Base-by-base conservation (phyloP, 1,140 invertebrate species). In the Pseudomyrmex cubaensis region DNA sequence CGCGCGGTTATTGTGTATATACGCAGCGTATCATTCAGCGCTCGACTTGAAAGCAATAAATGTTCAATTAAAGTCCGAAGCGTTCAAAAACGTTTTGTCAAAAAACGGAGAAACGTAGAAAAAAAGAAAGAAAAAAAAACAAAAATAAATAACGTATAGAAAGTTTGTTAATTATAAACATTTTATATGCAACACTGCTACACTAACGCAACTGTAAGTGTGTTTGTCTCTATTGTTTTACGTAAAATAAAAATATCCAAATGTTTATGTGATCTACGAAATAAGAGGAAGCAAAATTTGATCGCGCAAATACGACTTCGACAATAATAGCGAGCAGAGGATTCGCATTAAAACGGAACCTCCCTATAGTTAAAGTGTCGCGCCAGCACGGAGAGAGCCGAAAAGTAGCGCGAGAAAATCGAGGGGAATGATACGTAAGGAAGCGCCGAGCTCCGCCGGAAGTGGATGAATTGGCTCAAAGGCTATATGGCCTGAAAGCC, bases 381-480 rank as follows among this genome's bases (percentile, higher is more conserved):
- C 44, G 44, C 22, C 54, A 35, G 35, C 76, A 82, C 73, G 54
- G 56, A 57, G 35, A 64, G 52, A 66, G 44, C 50, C 82, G 72
- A 83, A 82, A 82, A 82, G 78, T 75, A 82, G 50, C 70, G 70
- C 57, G 52, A 67, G 82, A 83, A 83, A 82, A 64, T 66, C 73
- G 82, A 76, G 77, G 75, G 76, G 62, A 67, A 84, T 67, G 74
- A 75, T 57, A 83, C 56, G 83, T 62, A 88, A 85, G 61, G 77
- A 88, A 77, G 61, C 70, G 72, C 13, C 70, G 72, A 59, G 83
- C 57, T 85, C 77, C 70, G 61, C 61, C 87, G 87, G 87, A 88
- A 88, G 87, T 88, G 86, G 87, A 88, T 88, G 87, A 88, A 88
- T 88, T 88, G 87, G 87, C 86, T 88, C 87, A 88, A 88, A 88